Evolutionary conservation across 2,797 vertebrate species (phyloP).

Genomic region (Tapirus indicus): DNA sequence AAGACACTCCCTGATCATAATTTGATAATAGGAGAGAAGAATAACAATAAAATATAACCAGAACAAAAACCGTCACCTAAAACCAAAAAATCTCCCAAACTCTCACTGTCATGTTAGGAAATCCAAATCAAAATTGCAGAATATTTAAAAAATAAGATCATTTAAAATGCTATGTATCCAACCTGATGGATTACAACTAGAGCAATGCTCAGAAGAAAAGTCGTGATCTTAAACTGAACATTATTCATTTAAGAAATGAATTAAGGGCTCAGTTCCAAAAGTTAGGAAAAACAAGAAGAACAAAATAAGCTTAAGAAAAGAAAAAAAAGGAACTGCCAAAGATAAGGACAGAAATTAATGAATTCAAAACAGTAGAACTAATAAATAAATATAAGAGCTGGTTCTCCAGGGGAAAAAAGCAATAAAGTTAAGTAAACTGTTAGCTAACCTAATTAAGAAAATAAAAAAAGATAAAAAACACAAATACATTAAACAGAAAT

Average conservation of each 20-base stretch:
- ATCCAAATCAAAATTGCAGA: not conserved
- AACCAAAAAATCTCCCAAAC: not conserved
- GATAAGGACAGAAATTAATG: not conserved
- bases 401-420: not conserved
- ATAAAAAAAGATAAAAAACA: not conserved
- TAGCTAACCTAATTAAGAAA: constrained; percentile 10
- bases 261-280: not conserved
- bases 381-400: not conserved
- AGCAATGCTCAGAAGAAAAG: not conserved
- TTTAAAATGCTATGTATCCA: not conserved
- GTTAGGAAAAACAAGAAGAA: not conserved
- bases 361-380: not conserved
- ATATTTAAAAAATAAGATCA: not conserved
- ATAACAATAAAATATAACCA: not conserved
- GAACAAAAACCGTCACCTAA: not conserved
- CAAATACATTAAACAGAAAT: not conserved
- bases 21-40: not conserved
- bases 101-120: not conserved
- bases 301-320: constrained; percentile 18
- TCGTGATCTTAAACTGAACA: not conserved
- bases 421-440: constrained; percentile 6
- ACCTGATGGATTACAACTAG: not conserved
- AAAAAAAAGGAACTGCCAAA: not conserved
- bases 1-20: not conserved
- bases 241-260: not conserved